Percentiles rank a stretch among this genome's conserved stretches.
Evolutionary conservation across 2,113 vertebrate species (phyloP).

Genomic region (Brevimyrus niger): DNA sequence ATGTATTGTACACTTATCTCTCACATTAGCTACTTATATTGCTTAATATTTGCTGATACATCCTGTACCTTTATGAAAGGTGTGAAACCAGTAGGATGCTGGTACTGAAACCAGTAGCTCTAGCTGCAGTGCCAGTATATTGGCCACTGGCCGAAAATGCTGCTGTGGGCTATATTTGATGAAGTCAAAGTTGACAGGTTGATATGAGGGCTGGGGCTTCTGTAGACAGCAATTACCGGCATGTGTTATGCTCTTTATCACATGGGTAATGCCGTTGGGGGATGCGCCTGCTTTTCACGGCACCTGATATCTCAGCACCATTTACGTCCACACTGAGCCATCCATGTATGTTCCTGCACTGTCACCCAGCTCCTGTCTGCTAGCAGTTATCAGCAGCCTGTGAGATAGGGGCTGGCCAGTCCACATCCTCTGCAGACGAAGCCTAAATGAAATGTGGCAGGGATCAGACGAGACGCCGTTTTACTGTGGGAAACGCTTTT

Average conservation of each 20-base stretch:
- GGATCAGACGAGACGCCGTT: constrained; percentile 45
- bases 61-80: not conserved
- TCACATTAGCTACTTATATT: not conserved
- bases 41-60: constrained; percentile 2
- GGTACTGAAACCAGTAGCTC: not conserved
- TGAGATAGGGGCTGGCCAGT: constrained; percentile 35
- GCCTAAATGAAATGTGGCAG: constrained; percentile 63
- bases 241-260: not conserved
- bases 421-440: constrained; percentile 43
- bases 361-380: constrained; percentile 21
- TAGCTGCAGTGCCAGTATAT: not conserved
- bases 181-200: constrained; percentile 29
- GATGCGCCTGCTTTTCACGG: not conserved
- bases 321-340: not conserved
- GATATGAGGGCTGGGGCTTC: not conserved
- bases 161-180: not conserved
- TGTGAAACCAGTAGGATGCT: not conserved
- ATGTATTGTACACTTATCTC: not conserved
- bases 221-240: not conserved
- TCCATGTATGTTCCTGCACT: not conserved
- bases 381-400: constrained; percentile 17
- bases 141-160: not conserved
- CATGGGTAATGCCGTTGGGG: not conserved
- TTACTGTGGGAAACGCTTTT: constrained; percentile 59
- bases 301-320: not conserved